Evolutionary conservation across 1,140 invertebrate genomes (phyloP), one percentile per base, ranked within the genome.

Genomic region (Drosophila ohnishii): DNA sequence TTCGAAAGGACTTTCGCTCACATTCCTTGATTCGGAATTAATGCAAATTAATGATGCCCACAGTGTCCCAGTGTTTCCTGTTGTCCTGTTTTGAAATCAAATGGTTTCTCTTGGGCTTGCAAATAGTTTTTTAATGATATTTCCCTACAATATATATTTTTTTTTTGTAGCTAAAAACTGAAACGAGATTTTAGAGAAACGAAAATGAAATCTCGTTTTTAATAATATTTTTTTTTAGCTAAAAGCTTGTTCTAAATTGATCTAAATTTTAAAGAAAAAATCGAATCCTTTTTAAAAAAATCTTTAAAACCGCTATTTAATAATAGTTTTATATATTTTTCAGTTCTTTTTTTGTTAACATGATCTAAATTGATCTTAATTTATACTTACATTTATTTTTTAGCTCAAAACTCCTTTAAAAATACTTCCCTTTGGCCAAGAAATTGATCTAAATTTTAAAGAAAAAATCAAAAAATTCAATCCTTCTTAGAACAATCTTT

Each of bases 11-110:
- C 65, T 72, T 53, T 61, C 60, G 65, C 71, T 62, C 78, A 69
- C 72, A 84, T 90, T 88, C 69, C 79, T 81, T 90, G 88, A 90
- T 90, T 79, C 58, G 88, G 88, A 90, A 90, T 90, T 90, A 90
- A 90, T 90, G 88, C 88, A 90, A 90, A 90, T 90, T 90, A 90
- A 90, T 90, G 88, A 90, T 75, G 22, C 40, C 19, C 9, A 19
- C 16, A 60, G 66, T 8, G 60, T 48, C 59, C 25, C 60, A 13
- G 19, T 40, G 22, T 40, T 19, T 51, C 35, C 32, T 51, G 35
- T n/a, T 40, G 28, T 51, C 35, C 32, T 65, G 35, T n/a, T 57
- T 62, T 53, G 32, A 53, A 70, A 67, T 70, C 47, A 70, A 71
- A 70, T 70, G 51, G 39, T 48, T 32, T 37, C 25, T 61, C 34